Percentiles rank a stretch among this genome's conserved stretches.
Conservation (phyloP, 2,113 vertebrate genomes). For the Protobothrops flavoviridis region DNA sequence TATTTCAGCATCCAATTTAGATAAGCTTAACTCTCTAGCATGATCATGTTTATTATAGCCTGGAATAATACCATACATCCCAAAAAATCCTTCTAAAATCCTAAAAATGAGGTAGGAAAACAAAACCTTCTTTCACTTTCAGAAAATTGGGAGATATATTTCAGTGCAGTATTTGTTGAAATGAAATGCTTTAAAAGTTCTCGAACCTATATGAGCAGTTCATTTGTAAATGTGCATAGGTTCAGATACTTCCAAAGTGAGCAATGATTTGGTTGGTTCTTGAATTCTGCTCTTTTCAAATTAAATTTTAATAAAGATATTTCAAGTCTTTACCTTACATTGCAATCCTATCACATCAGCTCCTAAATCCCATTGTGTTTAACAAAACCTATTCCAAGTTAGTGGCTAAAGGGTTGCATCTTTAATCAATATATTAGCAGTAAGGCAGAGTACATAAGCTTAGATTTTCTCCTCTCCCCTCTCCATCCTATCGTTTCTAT, state of each 20-base stretch:
- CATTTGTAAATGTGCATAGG: neutral
- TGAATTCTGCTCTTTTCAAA: neutral
- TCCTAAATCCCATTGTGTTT: neutral
- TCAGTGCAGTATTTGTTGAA: neutral
- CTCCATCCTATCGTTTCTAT: neutral
- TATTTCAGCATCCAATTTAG: neutral
- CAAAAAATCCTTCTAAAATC: neutral
- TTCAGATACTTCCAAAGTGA: neutral
- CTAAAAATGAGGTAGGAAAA: neutral
- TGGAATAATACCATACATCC: neutral
- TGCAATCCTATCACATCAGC: neutral
- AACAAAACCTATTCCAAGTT: neutral
- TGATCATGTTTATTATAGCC: neutral
- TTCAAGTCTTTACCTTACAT: neutral
- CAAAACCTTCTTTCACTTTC: neutral
- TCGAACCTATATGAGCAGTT: neutral
- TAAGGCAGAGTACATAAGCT: neutral
- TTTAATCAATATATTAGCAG: constrained; percentile 15
- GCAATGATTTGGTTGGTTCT: neutral
- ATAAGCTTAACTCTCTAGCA: neutral
- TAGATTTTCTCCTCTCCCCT: neutral
- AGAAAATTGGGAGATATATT: neutral
- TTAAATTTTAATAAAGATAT: neutral
- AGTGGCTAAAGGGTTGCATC: neutral
- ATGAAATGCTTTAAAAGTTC: neutral